Evolutionary conservation across 2,888 invertebrate species (phyloP).

Genomic region (Epiblema foenella): DNA sequence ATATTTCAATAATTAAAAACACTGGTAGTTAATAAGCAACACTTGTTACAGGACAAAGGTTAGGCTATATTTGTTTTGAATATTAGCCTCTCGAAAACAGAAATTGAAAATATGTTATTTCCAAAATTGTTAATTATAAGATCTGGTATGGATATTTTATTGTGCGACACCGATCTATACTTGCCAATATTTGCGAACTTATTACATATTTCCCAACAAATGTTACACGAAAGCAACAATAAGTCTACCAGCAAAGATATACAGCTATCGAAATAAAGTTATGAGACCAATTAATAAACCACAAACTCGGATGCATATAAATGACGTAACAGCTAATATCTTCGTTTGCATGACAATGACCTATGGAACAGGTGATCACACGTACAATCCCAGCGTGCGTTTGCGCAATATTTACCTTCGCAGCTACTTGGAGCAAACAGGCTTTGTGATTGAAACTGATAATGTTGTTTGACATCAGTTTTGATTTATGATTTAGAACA

Average conservation of each 20-base stretch:
- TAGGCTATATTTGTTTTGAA: too few relatives aligned
- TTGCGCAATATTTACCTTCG: constrained; percentile 44
- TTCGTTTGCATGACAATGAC: constrained; percentile 43
- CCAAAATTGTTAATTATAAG: too few relatives aligned
- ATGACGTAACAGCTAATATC: constrained; percentile 38
- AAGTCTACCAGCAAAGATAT: neutral
- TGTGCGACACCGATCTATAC: too few relatives aligned
- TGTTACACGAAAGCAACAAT: neutral
- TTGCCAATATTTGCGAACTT: too few relatives aligned
- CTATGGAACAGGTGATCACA: constrained; percentile 42
- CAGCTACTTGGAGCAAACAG: constrained; percentile 33
- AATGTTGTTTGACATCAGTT: constrained; percentile 32
- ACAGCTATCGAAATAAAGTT: neutral
- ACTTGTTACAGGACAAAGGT: neutral
- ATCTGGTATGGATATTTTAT: too few relatives aligned
- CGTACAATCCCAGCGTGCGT: constrained; percentile 30
- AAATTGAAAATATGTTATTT: too few relatives aligned
- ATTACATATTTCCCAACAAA: neutral
- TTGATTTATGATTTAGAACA: constrained; percentile 16
- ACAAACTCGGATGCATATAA: constrained; percentile 21
- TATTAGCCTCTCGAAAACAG: too few relatives aligned
- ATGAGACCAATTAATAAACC: constrained; percentile 16
- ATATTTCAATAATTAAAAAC: neutral
- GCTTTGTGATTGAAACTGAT: constrained; percentile 35
- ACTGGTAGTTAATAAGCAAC: neutral